Evolutionary conservation across 2,113 vertebrate genomes (phyloP).

Genomic region (Anthoscopus minutus): DNA sequence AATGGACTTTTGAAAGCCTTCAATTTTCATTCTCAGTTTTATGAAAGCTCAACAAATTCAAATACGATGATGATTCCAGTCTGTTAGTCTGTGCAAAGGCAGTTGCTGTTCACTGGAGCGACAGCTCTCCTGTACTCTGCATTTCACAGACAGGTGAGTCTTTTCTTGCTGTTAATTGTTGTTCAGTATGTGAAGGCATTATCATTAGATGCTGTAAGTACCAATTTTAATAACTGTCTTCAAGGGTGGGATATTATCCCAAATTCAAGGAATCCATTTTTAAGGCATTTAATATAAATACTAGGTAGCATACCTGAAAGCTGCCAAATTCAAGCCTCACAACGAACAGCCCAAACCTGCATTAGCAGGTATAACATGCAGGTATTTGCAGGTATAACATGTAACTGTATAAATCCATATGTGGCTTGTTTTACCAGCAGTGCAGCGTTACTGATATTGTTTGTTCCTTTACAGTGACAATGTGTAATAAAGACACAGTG

Average conservation of each 20-base stretch:
- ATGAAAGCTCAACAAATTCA: neutral
- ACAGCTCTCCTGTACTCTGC: neutral
- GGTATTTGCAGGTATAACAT: neutral
- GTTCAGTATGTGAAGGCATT: neutral
- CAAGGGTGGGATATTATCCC: neutral
- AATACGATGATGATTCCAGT: neutral
- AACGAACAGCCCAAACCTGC: neutral
- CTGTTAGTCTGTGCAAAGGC: neutral
- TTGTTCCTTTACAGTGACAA: neutral
- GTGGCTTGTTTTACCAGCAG: neutral
- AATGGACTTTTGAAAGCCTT: neutral
- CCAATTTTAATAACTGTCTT: neutral
- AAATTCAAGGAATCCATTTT: neutral
- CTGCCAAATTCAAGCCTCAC: neutral
- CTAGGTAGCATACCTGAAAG: neutral
- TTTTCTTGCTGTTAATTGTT: neutral
- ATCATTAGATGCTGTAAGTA: neutral
- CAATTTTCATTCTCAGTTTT: neutral
- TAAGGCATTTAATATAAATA: neutral
- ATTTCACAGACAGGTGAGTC: neutral
- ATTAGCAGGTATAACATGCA: too few species aligned
- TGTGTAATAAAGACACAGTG: neutral
- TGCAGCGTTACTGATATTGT: rapidly evolving
- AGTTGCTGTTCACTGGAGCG: neutral
- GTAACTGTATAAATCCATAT: neutral